Evolutionary conservation across 2,797 vertebrate species (phyloP), one percentile per base, ranked within the genome.

Genomic region (Cottoperca gobio): DNA sequence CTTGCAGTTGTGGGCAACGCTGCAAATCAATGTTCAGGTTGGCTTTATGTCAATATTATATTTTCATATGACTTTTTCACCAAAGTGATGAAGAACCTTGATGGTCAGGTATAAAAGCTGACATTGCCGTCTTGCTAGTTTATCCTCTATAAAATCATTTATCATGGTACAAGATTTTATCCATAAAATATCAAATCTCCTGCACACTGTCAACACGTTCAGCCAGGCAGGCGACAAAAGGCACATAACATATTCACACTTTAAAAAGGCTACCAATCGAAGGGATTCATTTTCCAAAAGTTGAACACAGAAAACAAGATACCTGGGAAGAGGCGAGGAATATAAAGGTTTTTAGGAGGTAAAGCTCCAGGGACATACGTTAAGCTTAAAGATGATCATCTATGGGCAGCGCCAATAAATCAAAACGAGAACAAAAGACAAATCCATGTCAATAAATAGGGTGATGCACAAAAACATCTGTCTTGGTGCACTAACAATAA

Each of bases 1-100:
- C 13, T 67, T 31, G 26, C 19, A 21, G 8, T 8, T 46, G 17
- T 11, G 31, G 9, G 17, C 11, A 37, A 48, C 21, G n/a, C 14
- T 40, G 40, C 54, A 78, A 68, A 67, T 61, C 21, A 43, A 46
- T 61, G 16, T 0, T 33, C n/a, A 60, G 9, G 10, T 61, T 28
- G 0, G 3, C 26, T 61, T 43, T 55, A 21, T 2, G 62, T 61
- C 13, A 21, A 26, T 28, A 39, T 33, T 43, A 0, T 5, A 19
- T 46, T 55, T 23, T 31, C 31, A 2, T 6, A 55, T 40, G 40
- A 31, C 24, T 58, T 64, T 21, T 37, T 19, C 71, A 59, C 40
- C 45, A 63, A 21, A 76, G n/a, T 9, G 65, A 62, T 69, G 24
- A 19, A 28, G 67, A 7, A 16, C 2, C 12, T 37, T 0, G 33